These are phyloP conservation scores for Heterochromis multidens DNA, from an alignment of 2,113 vertebrate genomes.

Conservation along the genomic window DNA sequence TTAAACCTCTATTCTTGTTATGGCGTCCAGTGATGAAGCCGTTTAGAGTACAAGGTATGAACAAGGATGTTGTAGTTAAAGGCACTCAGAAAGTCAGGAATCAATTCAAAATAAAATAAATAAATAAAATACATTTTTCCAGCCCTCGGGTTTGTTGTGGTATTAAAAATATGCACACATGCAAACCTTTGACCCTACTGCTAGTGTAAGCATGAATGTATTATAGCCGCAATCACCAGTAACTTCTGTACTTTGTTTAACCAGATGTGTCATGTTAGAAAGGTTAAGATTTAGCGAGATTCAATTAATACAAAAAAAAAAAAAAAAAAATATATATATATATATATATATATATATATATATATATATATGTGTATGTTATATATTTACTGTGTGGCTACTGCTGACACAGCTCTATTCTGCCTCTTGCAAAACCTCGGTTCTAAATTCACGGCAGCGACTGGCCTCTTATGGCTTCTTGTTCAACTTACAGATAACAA, in stretches of 20 bases:
- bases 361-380: not conserved
- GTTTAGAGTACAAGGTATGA: not conserved
- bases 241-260: conserved; percentile 7
- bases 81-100: not conserved
- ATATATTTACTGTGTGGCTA: not conserved
- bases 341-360: no score
- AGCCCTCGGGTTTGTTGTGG: not conserved
- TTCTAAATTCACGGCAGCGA: not conserved
- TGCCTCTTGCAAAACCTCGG: not conserved
- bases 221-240: not conserved
- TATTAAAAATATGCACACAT: conserved; percentile 2
- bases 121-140: not conserved
- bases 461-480: not conserved
- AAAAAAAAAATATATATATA: no score
- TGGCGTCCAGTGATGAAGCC: not conserved
- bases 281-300: not conserved
- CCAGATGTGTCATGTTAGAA: not conserved
- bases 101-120: not conserved
- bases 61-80: not conserved
- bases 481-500: not conserved
- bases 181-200: not conserved
- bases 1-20: not conserved
- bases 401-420: not conserved
- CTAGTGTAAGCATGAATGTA: not conserved
- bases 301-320: not conserved